These are phyloP conservation scores for Ptilodon capucinus DNA, from an alignment of 2,888 invertebrate genomes.

Conservation along the genomic window DNA sequence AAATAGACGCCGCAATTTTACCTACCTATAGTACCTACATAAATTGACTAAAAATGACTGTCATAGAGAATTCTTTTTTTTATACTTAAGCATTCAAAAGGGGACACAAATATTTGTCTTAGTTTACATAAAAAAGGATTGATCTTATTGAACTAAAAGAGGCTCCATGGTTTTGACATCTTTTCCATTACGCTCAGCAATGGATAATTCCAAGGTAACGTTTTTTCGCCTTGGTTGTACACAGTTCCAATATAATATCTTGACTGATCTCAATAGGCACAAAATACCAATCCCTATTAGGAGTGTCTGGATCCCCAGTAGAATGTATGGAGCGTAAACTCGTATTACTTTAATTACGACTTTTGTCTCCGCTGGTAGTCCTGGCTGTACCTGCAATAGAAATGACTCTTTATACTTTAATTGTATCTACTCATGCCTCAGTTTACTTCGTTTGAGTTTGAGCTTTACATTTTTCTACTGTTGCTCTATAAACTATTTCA, in stretches of 20 bases:
- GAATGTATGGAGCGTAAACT: slow-evolving; percentile 31
- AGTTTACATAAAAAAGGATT: too few relatives aligned
- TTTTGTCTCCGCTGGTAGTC: slow-evolving; percentile 31
- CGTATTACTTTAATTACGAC: slow-evolving; percentile 31
- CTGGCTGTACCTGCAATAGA: slow-evolving; percentile 47
- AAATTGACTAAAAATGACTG: too few relatives aligned
- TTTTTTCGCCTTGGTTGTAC: slow-evolving; percentile 12
- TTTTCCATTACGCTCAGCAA: not conserved
- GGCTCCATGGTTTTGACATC: slow-evolving; percentile 15
- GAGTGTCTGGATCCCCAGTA: slow-evolving; percentile 27
- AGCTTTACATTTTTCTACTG: too few relatives aligned
- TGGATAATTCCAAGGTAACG: not conserved
- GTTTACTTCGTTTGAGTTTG: too few relatives aligned
- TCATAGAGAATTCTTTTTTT: too few relatives aligned
- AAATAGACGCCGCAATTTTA: too few relatives aligned
- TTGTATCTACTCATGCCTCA: too few relatives aligned
- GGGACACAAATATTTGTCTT: too few relatives aligned
- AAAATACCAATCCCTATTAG: slow-evolving; percentile 12
- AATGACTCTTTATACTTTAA: too few relatives aligned
- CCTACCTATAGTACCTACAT: too few relatives aligned
- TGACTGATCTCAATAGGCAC: slow-evolving; percentile 16
- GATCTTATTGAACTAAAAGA: slow-evolving; percentile 12
- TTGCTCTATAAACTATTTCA: too few relatives aligned
- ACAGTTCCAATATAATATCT: slow-evolving; percentile 19
- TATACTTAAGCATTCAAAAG: too few relatives aligned